Base-by-base conservation (phyloP, 2,888 invertebrate species). In the Nymphalis polychloros region DNA sequence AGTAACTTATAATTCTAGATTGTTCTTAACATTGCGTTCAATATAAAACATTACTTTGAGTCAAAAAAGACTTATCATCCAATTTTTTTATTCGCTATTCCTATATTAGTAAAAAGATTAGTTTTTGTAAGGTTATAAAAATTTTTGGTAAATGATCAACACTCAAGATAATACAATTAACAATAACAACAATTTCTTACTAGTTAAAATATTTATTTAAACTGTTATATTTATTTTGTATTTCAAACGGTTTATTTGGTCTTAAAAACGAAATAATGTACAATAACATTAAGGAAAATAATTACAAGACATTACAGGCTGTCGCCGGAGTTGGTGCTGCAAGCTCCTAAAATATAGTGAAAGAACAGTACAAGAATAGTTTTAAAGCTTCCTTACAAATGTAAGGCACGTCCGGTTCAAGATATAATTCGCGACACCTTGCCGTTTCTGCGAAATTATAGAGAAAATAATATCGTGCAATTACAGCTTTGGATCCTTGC, bases 331-430 rank as follows among this genome's bases (percentile, higher is more conserved):
- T 41, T 13, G 50, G 3, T 13, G 57, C 47, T 31, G 69, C 57
- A 69, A 65, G 13, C 64, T 52, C 47, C 35, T 66, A 47, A 65
- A 66, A 66, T 66, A 69, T 66, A 52, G 69, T 41, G 53, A 49
- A 49, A 61, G 63, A 27, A 59, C 50, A 53, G 60, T 67, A 60
- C 64, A 70, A 67, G 53, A 67, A 61, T 57, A 70, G 62, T 66
- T 62, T 62, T 61, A 70, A 59, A 59, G 66, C 61, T 57, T 50
- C 63, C 61, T 62, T 62, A 64, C 64, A 59, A 67, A 67, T 67
- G 67, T 68, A 59, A 59, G 64, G 61, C 68, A 68, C 70, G 70
- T 70, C 50, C 60, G 52, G 23, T 65, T 17, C 47, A 64, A n/a
- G 67, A 55, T 52, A 64, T 67, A 67, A 61, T 50, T 67, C 55